A percentile compares a stretch with the other conserved stretches of the same genome.
These are phyloP conservation scores for Epizoanthus ramosus DNA, from an alignment of 92 coral and sea anemone species.

Conservation along the genomic window DNA sequence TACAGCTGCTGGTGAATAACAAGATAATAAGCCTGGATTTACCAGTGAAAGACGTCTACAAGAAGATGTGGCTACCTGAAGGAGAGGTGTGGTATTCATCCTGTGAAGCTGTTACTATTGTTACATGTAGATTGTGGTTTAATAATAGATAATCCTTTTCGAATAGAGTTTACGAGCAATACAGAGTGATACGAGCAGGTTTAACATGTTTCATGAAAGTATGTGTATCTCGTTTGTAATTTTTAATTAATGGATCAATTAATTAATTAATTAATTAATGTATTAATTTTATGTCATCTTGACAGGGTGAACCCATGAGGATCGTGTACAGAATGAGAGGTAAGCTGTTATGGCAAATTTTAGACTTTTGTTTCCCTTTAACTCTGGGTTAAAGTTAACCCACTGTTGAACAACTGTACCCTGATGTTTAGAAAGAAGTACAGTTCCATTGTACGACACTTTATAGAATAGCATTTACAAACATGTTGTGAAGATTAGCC, in stretches of 20 bases:
- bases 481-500: too few species aligned
- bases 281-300: neutral
- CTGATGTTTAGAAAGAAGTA: too few species aligned
- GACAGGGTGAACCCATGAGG: conserved; percentile 96
- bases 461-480: too few species aligned
- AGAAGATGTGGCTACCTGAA: conserved; percentile 99
- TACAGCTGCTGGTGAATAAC: conserved; percentile 91
- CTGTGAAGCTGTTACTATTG: neutral
- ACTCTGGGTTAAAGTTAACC: too few species aligned
- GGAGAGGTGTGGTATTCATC: conserved; percentile 54
- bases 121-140: neutral
- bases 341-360: conserved; percentile 8
- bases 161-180: neutral
- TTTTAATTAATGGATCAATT: too few species aligned
- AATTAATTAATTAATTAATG: too few species aligned
- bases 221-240: neutral
- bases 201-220: neutral
- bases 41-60: conserved; percentile 97
- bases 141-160: neutral
- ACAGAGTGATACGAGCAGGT: too few species aligned
- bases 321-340: conserved; percentile 98
- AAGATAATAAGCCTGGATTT: conserved; percentile 95
- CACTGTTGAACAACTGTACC: too few species aligned
- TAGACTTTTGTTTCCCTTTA: too few species aligned
- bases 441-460: too few species aligned